Evolutionary conservation across 2,888 invertebrate species (phyloP).

Genomic region (Brachypalpus laphriformis): DNA sequence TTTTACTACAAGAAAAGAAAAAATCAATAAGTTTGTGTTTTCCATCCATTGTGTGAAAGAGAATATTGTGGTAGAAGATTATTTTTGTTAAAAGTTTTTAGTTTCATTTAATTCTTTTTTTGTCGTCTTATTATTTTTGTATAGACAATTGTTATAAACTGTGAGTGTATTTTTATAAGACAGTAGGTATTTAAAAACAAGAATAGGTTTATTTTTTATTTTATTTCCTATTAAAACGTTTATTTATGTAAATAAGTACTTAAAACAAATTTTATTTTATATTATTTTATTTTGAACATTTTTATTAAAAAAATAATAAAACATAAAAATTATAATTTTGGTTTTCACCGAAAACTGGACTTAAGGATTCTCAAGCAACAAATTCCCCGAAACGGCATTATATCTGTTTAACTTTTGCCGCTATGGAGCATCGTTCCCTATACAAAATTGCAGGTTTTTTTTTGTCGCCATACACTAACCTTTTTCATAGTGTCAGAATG

Average conservation of each 20-base stretch:
- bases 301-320: conserved; percentile 48
- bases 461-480: conserved; percentile 13
- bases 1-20: conserved; percentile 39
- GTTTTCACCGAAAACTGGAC: conserved; percentile 74
- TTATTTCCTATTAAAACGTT: conserved; percentile 43
- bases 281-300: conserved; percentile 32
- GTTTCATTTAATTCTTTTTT: conserved; percentile 8
- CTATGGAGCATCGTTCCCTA: conserved; percentile 25
- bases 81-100: conserved; percentile 34
- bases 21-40: conserved; percentile 60
- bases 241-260: conserved; percentile 69
- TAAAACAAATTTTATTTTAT: conserved; percentile 33
- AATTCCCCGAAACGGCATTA: conserved; percentile 38
- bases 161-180: conserved; percentile 56
- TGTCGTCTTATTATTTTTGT: conserved; percentile 26
- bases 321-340: conserved; percentile 59
- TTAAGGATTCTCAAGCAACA: conserved; percentile 62
- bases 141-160: conserved; percentile 51
- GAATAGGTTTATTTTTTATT: conserved; percentile 37
- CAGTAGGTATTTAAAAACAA: conserved; percentile 50
- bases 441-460: not conserved
- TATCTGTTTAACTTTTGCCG: conserved; percentile 28
- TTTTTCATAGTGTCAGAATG: conserved; percentile 34
- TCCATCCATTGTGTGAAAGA: conserved; percentile 76
- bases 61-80: conserved; percentile 64